phyloP scores from a whole-genome alignment of 2,113 vertebrate species.

The Alexandromys fortis region DNA sequence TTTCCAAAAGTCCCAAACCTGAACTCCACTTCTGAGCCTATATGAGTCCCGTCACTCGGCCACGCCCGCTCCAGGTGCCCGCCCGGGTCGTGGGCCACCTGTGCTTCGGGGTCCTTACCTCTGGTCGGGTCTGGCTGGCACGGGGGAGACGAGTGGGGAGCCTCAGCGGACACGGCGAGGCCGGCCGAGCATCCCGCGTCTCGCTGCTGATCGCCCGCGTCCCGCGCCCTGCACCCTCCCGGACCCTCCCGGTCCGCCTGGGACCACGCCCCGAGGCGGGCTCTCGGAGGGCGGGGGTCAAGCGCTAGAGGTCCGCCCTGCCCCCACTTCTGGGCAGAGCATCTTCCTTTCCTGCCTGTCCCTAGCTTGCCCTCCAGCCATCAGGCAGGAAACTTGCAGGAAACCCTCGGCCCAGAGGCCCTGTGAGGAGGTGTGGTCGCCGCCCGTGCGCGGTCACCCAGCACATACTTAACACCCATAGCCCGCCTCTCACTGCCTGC shows the following conservation, averaged over 20 bases:
- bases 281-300: constrained; percentile 27
- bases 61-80: neutral
- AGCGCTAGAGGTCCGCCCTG: neutral
- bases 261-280: constrained; percentile 45
- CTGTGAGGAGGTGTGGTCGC: neutral
- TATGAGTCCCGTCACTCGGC: neutral
- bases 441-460: neutral
- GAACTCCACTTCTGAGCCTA: neutral
- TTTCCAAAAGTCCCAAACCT: neutral
- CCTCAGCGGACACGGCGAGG: neutral
- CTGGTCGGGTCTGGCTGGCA: neutral
- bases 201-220: neutral
- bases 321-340: constrained; percentile 51
- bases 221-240: no score
- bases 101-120: constrained; percentile 62
- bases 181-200: neutral
- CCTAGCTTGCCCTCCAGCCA: neutral
- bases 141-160: neutral
- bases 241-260: constrained; percentile 8
- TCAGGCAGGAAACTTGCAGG: constrained; percentile 56
- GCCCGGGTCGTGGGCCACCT: neutral
- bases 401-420: neutral
- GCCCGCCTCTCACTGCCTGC: rapidly evolving
- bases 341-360: constrained; percentile 55
- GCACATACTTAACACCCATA: neutral